phyloP scores from a whole-genome alignment of 2,113 vertebrate genomes.

The Probosciger aterrimus region DNA sequence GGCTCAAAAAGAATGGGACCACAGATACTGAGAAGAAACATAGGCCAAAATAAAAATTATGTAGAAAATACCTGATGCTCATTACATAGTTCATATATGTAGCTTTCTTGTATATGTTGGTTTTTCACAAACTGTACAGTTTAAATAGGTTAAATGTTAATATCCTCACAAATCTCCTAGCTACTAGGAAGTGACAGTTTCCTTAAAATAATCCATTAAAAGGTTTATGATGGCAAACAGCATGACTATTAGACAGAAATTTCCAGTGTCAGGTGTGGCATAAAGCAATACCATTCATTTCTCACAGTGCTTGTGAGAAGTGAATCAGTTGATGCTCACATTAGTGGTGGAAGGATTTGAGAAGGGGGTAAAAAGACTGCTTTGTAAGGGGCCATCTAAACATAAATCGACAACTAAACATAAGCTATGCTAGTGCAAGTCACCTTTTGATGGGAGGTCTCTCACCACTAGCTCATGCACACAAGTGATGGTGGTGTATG shows the following conservation, averaged over 20 bases:
- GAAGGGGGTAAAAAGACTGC: background rate
- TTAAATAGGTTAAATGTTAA: background rate
- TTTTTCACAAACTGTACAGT: background rate
- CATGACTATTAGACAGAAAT: background rate
- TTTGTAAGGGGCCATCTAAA: background rate
- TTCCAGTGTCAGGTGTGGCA: background rate
- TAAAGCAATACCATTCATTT: background rate
- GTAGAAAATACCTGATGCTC: background rate
- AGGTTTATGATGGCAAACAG: background rate
- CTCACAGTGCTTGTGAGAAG: background rate
- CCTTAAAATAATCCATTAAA: background rate
- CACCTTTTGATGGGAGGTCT: background rate
- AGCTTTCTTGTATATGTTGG: background rate
- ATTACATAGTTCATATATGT: background rate
- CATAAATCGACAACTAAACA: background rate
- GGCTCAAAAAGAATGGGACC: background rate
- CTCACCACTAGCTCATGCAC: background rate
- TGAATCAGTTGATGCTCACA: fast-evolving
- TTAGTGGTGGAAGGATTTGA: fast-evolving
- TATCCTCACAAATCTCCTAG: background rate
- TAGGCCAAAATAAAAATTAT: background rate
- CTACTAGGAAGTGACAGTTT: background rate
- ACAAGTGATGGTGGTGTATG: background rate
- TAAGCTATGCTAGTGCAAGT: background rate
- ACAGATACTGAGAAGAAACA: background rate